These are phyloP conservation scores for Danaus melanippus DNA, from an alignment of 1,140 invertebrate species.

Conservation along the genomic window DNA sequence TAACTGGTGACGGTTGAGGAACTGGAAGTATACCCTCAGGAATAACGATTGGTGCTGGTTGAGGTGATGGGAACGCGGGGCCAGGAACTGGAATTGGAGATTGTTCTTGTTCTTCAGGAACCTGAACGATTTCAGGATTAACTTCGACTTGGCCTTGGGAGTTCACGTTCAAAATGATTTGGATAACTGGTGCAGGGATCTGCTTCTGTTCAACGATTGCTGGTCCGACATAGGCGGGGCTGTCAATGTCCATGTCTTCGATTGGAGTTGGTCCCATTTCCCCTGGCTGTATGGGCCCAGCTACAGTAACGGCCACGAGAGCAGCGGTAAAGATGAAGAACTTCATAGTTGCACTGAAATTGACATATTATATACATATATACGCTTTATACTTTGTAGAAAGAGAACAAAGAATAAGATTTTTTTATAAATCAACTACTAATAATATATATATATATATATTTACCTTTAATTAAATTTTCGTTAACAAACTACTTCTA, in stretches of 20 bases:
- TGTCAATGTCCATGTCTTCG: constrained; percentile 1
- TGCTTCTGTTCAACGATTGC: not conserved
- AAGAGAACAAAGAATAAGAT: too few species aligned
- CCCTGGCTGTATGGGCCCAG: constrained; percentile 10
- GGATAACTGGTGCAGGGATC: constrained; percentile 3
- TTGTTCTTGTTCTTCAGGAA: constrained; percentile 4
- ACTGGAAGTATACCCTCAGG: too few species aligned
- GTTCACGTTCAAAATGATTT: constrained; percentile 17
- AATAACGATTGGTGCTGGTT: too few species aligned
- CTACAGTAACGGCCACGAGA: constrained; percentile 13
- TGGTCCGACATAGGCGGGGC: constrained; percentile 9
- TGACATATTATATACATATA: too few species aligned
- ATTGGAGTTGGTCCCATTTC: constrained; percentile 7
- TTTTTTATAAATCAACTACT: too few species aligned
- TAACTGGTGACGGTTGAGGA: too few species aligned
- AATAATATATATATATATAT: too few species aligned
- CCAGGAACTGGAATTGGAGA: not conserved
- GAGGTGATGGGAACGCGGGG: too few species aligned
- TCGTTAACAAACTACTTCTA: too few species aligned
- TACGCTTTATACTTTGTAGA: too few species aligned
- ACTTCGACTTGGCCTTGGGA: constrained; percentile 7
- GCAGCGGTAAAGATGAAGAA: constrained; percentile 15
- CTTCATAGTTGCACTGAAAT: constrained; percentile 23
- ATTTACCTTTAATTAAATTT: too few species aligned
- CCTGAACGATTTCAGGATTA: too few species aligned